Percentiles rank a stretch among this genome's conserved stretches.
phyloP scores from a whole-genome alignment of 2,113 vertebrate genomes.

The Nothobranchius furzeri region DNA sequence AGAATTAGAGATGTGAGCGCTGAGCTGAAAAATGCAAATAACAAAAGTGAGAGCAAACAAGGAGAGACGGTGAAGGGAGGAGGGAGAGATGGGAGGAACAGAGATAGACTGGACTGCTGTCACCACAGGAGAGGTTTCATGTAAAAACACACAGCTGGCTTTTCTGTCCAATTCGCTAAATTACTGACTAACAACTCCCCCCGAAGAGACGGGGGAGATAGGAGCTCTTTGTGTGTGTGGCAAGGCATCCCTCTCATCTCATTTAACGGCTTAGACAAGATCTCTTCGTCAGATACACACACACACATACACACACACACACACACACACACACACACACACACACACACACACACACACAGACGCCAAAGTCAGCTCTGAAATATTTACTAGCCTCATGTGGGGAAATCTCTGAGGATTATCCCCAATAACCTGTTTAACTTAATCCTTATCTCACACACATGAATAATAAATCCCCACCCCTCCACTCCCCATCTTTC shows the following conservation, averaged over 20 bases:
- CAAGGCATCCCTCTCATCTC: conserved; percentile 63
- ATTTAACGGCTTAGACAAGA: conserved; percentile 73
- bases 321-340: not conserved
- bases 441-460: conserved; percentile 79
- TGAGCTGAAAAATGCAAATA: conserved; percentile 31
- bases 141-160: conserved; percentile 54
- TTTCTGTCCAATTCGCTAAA: conserved; percentile 63
- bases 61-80: not conserved
- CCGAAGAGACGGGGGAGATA: conserved; percentile 14
- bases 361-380: conserved; percentile 49
- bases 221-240: conserved; percentile 24
- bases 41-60: conserved; percentile 12
- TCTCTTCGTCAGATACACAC: conserved; percentile 63
- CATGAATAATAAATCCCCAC: conserved; percentile 77
- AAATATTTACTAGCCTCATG: conserved; percentile 77
- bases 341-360: conserved; percentile 16
- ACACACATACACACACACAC: conserved; percentile 34
- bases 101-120: conserved; percentile 34
- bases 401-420: conserved; percentile 76
- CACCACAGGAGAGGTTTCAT: conserved; percentile 55
- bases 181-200: conserved; percentile 36
- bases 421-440: conserved; percentile 83
- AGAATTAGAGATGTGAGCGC: not conserved
- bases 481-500: conserved; percentile 27
- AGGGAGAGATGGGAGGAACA: not conserved